Percentiles rank a stretch among this genome's conserved stretches.
Conservation (phyloP, 2,113 vertebrate genomes). For the Miniopterus natalensis region DNA sequence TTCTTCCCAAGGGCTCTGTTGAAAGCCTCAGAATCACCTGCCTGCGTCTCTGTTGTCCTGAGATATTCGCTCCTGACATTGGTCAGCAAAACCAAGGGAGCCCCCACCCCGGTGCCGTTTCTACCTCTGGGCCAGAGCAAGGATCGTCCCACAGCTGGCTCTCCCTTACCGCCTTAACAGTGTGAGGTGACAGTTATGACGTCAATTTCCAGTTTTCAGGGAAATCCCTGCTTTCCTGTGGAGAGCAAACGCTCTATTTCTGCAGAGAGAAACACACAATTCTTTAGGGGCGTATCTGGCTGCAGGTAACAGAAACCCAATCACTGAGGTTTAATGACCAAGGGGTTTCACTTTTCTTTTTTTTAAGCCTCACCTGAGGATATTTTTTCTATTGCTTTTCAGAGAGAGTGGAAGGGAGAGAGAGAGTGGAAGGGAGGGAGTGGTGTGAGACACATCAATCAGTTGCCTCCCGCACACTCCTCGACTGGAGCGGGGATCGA, state of each 20-base stretch:
- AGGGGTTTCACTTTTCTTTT: neutral
- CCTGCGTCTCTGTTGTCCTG: neutral
- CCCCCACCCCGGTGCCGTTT: neutral
- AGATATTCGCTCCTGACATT: neutral
- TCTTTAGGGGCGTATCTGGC: neutral
- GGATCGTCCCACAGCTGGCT: neutral
- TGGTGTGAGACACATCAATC: too few relatives aligned
- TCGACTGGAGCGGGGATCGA: too few relatives aligned
- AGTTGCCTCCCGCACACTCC: too few relatives aligned
- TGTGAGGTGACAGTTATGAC: neutral
- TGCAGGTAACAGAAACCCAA: neutral
- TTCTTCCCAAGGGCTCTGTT: neutral
- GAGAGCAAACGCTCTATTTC: neutral
- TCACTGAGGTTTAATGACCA: neutral
- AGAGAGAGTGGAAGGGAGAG: too few relatives aligned
- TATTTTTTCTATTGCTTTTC: too few relatives aligned
- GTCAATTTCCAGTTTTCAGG: neutral
- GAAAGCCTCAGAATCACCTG: neutral
- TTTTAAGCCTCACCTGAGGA: too few relatives aligned
- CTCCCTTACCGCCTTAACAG: neutral
- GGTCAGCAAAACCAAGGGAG: neutral
- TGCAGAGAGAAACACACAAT: neutral
- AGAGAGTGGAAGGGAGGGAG: too few relatives aligned
- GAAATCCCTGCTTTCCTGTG: neutral
- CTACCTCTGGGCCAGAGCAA: neutral